Base-by-base conservation (phyloP, 2,113 vertebrate species). In the Callipepla californica region DNA sequence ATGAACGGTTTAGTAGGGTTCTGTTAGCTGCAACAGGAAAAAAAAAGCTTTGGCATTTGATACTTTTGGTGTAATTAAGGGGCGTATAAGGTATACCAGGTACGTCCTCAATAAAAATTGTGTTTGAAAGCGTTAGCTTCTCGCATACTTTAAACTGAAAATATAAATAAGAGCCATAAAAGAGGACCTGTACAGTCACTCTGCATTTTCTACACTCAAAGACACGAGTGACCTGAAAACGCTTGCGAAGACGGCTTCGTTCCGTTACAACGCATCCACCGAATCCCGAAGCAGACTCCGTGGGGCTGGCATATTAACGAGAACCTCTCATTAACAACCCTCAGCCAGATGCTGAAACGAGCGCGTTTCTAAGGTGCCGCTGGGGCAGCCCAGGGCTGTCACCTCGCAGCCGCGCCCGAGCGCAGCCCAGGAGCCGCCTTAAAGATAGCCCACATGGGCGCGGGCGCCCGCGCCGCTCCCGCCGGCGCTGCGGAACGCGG, bases 231-330 rank as follows among this genome's bases (percentile, higher is more conserved):
- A 32, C 16, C 18, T 7, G 8, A 58, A 32, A 2, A 1, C 1
- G 1, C 3, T 59, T 45, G 32, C 14, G 11, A 74, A 18, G 16
- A 14, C 30, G 78, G 72, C 9, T 42, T n/a, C 44, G 22, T 7
- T 28, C 45, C 17, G 18, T 53, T 7, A 6, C 28, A 45, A 13
- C 4, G 2, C 6, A 4, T 7, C 42, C 13, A 13, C 2, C 14
- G 3, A 48, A 59, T 5, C 45, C 42, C 2, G 66, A 63, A 51
- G n/a, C 4, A 23, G 70, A 42, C 28, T 30, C 59, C 53, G 1
- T 2, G 3, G 1, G 66, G 15, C 36, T 42, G 72, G 13, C 38
- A 0, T 1, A 42, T 3, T 38, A 30, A 1, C 30, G 2, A 19
- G 59, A 47, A n/a, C 70, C 61, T 7, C 25, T 51, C 85, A 5